Base-by-base conservation (phyloP, 2,888 invertebrate species). In the Agrochola litura region DNA sequence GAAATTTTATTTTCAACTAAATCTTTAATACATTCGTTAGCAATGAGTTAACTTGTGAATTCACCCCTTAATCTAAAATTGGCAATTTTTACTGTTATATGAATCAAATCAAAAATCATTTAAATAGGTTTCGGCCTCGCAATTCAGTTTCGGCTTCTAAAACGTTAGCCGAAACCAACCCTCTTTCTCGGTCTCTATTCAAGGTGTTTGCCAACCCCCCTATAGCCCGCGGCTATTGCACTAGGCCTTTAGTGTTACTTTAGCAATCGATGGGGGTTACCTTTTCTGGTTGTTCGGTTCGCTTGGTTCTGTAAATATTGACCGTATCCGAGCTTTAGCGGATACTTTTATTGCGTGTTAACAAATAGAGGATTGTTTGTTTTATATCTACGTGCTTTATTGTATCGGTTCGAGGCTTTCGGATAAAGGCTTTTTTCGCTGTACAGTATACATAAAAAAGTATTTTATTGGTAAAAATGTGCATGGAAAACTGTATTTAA, bases 311-410 rank as follows among this genome's bases (percentile, higher is more conserved):
- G 92, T 93, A 94, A 96, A 96, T 95, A 95, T 95, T 95, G 94
- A 92, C 93, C 89, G 93, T 92, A 91, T 92, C 88, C 89, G 89
- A 79, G 81, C 89, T 90, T 91, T 89, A 90, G 89, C 88, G 90
- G 92, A 91, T 92, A 92, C 94, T 93, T 92, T 95, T 95, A 95
- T 94, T 95, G 93, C 94, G 88, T 93, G 94, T 93, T 93, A 92
- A 93, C 93, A 95, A 95, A 95, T 90, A 95, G 86, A 86, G 76
- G 83, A 82, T 82, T 90, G 90, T 89, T 91, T 87, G 89, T 89
- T 89, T 87, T 87, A 81, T 84, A 82, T 84, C 65, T 89, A 91
- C 90, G 89, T 91, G 90, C 82, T 83, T 75, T 87, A 86, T 86
- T 86, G 71, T 79, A 83, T 79, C 64, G 67, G 68, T 72, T 79